Percentiles rank a stretch among this genome's conserved stretches.
Conservation (phyloP, 2,113 vertebrate genomes). For the Hiodon alosoides region DNA sequence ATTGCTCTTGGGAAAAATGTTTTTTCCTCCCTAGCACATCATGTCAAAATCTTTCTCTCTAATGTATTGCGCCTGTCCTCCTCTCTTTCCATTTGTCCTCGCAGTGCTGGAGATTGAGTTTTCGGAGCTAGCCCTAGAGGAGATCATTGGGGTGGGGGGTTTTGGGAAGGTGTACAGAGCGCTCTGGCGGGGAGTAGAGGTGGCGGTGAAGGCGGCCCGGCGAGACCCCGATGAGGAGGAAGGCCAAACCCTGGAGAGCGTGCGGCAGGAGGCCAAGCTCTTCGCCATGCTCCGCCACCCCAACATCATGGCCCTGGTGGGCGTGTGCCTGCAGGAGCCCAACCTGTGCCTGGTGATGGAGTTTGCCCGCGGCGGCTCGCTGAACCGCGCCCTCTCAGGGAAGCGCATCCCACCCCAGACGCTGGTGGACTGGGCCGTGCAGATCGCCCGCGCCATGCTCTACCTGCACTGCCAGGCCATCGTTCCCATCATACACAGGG, state of each 20-base stretch:
- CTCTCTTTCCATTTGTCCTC: constrained; percentile 32
- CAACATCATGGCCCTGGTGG: constrained; percentile 91
- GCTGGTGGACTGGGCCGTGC: constrained; percentile 95
- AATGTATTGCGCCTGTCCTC: not conserved
- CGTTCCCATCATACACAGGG: constrained; percentile 90
- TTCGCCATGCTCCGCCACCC: constrained; percentile 92
- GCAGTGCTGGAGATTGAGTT: constrained; percentile 90
- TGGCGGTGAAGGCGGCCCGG: constrained; percentile 93
- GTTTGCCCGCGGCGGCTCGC: constrained; percentile 83
- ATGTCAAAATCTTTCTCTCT: not conserved
- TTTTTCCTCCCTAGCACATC: not conserved
- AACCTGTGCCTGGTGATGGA: constrained; percentile 97
- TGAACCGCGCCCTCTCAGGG: constrained; percentile 87
- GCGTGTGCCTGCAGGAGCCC: constrained; percentile 87
- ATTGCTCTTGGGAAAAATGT: too few species aligned
- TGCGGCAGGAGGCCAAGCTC: constrained; percentile 93
- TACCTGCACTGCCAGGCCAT: constrained; percentile 92
- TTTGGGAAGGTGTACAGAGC: constrained; percentile 96
- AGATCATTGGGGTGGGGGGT: constrained; percentile 95
- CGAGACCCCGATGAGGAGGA: constrained; percentile 90
- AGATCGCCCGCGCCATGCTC: constrained; percentile 88
- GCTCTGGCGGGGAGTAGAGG: constrained; percentile 80
- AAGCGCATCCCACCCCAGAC: constrained; percentile 92
- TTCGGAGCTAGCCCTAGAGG: constrained; percentile 83
- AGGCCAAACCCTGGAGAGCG: constrained; percentile 87